phyloP scores from a whole-genome alignment of 2,113 vertebrate genomes.

The Ranitomeya imitator region DNA sequence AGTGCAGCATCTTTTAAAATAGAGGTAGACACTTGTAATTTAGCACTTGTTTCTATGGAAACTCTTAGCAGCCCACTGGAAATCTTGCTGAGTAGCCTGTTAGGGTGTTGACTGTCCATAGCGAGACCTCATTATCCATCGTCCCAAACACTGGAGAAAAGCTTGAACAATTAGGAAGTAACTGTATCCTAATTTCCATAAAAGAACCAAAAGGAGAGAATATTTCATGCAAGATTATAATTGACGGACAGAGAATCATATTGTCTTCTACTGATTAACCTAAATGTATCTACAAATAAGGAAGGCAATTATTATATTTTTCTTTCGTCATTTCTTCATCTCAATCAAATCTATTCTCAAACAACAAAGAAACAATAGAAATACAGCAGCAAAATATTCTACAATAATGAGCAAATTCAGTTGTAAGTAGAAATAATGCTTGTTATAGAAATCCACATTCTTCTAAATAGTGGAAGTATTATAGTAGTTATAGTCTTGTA shows the following conservation, averaged over 20 bases:
- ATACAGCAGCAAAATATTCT: neutral
- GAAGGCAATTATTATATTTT: neutral
- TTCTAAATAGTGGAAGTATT: neutral
- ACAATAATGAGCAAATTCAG: neutral
- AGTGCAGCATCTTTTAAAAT: neutral
- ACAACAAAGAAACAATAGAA: neutral
- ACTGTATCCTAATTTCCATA: neutral
- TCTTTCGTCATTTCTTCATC: neutral
- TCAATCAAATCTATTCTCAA: neutral
- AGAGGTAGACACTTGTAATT: constrained; percentile 2
- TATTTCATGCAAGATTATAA: neutral
- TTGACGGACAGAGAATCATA: neutral
- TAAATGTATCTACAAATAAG: neutral
- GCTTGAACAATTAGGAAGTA: neutral
- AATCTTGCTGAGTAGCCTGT: neutral
- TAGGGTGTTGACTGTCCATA: neutral
- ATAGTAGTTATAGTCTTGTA: constrained; percentile 15
- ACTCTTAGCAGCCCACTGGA: neutral
- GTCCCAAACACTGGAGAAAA: constrained; percentile 12
- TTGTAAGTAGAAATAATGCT: too few relatives aligned
- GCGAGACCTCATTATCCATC: constrained; percentile 9
- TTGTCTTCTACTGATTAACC: neutral
- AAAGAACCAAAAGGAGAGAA: neutral
- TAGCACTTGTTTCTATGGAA: constrained; percentile 32
- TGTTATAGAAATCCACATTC: neutral